Base-by-base conservation (phyloP, 2,797 vertebrate species). In the Pangasius larnaudii region DNA sequence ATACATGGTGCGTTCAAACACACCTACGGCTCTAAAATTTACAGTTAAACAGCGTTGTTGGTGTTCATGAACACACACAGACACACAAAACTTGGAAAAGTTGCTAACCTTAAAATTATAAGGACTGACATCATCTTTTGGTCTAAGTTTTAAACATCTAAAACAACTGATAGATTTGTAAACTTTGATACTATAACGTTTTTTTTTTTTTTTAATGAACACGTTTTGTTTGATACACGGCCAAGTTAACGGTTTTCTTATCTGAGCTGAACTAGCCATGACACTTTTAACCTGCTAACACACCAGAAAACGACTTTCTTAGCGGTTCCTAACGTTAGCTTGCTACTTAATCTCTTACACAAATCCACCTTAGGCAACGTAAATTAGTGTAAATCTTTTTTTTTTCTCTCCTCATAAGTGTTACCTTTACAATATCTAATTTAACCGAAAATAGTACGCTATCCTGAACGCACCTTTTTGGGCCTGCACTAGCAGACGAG, bases 161-260 rank as follows among this genome's bases (percentile, higher is more conserved):
- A 63, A 80, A 67, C 39, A 46, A 19, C 24, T 65, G 3, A 16
- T 0, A 14, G 16, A 39, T 6, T 6, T 49, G 24, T 63, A 49
- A 63, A 8, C 24, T 3, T 27, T 10, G 59, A 18, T 1, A 16
- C 3, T 18, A 1, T 2, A n/a, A n/a, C 11, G 13, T 51, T 51
- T 51, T 10, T 27, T n/a, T n/a, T 9, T 10, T 24, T 11, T n/a
- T 49, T 42, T 39, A 39, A 51, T 8, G 36, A 77, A 77, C 42
- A 14, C 30, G 18, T 58, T 3, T 9, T 56, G 1, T 79, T 79
- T 58, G 51, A 36, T 4, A 11, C 16, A 9, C 56, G 0, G 4
- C 33, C 33, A 81, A 81, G 78, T 81, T 61, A 81, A 81, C 78
- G 78, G 56, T 42, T 81, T 27, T 81, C 78, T 59, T 10, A 33